Percentiles rank a stretch among this genome's conserved stretches.
Conservation (phyloP, 2,113 vertebrate genomes). For the Hypanus sabinus region DNA sequence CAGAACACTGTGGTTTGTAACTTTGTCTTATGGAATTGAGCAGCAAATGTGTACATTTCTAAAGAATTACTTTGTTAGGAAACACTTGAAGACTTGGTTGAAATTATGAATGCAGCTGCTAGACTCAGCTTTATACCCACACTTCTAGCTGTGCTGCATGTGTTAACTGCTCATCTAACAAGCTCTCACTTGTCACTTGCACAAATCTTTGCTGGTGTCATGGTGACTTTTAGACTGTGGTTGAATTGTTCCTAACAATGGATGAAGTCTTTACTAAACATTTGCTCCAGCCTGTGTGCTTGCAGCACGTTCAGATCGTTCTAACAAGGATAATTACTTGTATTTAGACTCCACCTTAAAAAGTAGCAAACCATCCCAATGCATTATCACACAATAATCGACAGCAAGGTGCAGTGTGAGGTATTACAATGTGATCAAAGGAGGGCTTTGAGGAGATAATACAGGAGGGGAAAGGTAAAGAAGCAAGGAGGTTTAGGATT, state of each 20-base stretch:
- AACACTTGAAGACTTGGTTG: not conserved
- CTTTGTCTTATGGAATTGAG: not conserved
- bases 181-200: not conserved
- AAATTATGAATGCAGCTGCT: not conserved
- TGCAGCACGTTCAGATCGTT: not conserved
- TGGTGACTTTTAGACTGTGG: not conserved
- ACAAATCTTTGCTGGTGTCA: constrained; percentile 11
- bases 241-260: not conserved
- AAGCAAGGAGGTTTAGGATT: constrained; percentile 44
- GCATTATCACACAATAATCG: no score
- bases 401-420: no score
- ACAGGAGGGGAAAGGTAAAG: not conserved
- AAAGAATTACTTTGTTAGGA: not conserved
- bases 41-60: not conserved
- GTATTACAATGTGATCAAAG: no score
- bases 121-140: not conserved
- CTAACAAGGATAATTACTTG: not conserved
- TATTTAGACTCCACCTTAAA: no score
- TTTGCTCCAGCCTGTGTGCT: not conserved
- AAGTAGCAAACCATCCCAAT: no score
- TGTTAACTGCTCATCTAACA: not conserved
- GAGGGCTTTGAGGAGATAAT: no score
- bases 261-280: not conserved
- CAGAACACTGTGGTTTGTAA: not conserved
- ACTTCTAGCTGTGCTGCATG: not conserved